A percentile compares a stretch with the other conserved stretches of the same genome.
phyloP scores from a whole-genome alignment of 35 echinoderm and acorn worm species.

The Lytechinus pictus region DNA sequence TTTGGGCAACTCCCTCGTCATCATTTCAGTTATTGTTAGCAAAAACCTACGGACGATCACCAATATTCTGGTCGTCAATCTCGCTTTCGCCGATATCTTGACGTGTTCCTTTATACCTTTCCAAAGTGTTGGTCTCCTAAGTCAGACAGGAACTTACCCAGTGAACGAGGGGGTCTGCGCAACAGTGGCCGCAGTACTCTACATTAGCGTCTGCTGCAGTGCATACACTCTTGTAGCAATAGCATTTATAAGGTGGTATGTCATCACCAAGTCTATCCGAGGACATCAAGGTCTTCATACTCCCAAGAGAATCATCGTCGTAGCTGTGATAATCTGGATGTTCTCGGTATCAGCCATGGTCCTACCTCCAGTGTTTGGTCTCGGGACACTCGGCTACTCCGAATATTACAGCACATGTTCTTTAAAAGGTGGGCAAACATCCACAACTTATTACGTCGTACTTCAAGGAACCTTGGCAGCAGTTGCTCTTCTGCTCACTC shows the following conservation, averaged over 20 bases:
- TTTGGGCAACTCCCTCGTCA: conserved; percentile 46
- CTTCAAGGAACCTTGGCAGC: conserved; percentile 28
- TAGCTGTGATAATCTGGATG: conserved; percentile 58
- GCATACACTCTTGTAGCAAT: conserved; percentile 56
- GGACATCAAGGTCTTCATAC: conserved; percentile 52
- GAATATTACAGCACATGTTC: conserved; percentile 44
- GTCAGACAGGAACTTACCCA: neutral
- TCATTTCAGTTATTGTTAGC: conserved; percentile 45
- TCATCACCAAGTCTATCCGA: conserved; percentile 55
- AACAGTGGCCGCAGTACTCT: neutral
- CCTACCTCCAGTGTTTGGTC: conserved; percentile 15
- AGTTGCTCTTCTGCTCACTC: neutral
- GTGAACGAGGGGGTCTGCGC: conserved; percentile 34
- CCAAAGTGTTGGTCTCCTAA: conserved; percentile 52
- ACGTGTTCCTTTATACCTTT: conserved; percentile 49
- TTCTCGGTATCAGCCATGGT: neutral
- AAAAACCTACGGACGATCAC: conserved; percentile 72
- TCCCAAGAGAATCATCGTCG: neutral
- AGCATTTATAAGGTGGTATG: conserved; percentile 51
- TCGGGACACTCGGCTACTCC: conserved; percentile 60
- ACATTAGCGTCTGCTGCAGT: conserved; percentile 40
- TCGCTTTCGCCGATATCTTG: conserved; percentile 63
- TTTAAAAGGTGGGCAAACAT: neutral
- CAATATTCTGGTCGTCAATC: conserved; percentile 70
- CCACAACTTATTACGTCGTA: neutral